A percentile compares a stretch with the other conserved stretches of the same genome.
Evolutionary conservation across 2,888 invertebrate genomes (phyloP).

Genomic region (Orthosia cruda): DNA sequence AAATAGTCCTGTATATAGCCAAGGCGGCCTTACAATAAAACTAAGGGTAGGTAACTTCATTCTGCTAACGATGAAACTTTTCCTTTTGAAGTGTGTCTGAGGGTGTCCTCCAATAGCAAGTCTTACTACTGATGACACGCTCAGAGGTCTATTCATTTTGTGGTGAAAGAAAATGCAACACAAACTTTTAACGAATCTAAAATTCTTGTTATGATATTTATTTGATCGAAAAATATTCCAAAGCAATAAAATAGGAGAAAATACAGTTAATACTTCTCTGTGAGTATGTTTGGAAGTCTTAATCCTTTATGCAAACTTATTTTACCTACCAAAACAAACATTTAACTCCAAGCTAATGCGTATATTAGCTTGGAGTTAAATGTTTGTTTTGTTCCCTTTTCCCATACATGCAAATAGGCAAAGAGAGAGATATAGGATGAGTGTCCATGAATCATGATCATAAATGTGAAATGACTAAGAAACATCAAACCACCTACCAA

Average conservation of each 20-base stretch:
- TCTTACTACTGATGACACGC: not conserved
- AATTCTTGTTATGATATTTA: not conserved
- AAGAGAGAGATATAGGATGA: no score
- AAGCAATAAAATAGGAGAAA: no score
- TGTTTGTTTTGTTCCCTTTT: no score
- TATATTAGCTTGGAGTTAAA: no score
- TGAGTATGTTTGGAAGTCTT: no score
- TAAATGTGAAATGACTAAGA: not conserved
- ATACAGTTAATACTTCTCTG: no score
- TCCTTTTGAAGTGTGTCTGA: slow-evolving; percentile 34
- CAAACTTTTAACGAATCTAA: slow-evolving; percentile 16
- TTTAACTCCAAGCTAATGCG: not conserved
- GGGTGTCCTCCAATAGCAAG: no score
- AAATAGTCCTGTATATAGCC: slow-evolving; percentile 24
- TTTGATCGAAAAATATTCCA: not conserved
- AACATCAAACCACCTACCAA: no score
- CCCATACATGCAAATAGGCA: no score
- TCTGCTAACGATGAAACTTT: slow-evolving; percentile 48
- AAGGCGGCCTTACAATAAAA: slow-evolving; percentile 6
- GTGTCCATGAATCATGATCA: not conserved
- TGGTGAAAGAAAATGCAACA: slow-evolving; percentile 39
- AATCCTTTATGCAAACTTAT: not conserved
- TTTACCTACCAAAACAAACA: not conserved
- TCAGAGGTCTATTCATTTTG: slow-evolving; percentile 34
- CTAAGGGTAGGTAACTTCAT: slow-evolving; percentile 27